Evolutionary conservation across 1,140 invertebrate genomes (phyloP).

Genomic region (Ips typographus): DNA sequence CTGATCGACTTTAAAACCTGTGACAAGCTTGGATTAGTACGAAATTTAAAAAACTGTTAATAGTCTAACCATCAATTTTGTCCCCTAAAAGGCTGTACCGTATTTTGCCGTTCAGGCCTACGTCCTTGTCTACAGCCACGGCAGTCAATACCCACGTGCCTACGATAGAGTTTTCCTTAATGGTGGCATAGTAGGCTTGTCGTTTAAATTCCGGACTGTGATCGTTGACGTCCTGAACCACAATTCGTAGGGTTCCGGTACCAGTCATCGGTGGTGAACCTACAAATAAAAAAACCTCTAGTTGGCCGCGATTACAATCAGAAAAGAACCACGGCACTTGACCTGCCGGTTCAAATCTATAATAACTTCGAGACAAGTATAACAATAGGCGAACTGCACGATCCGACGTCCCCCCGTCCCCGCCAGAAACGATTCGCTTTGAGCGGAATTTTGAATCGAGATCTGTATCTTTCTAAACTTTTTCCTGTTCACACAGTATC

Average conservation of each 20-base stretch:
- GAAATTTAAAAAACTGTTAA: neutral
- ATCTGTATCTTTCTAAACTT: neutral
- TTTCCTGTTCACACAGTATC: neutral
- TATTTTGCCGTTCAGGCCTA: constrained; percentile 81
- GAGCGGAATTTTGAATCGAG: constrained; percentile 2
- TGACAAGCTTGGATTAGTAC: neutral
- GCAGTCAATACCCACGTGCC: constrained; percentile 74
- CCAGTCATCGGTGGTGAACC: constrained; percentile 87
- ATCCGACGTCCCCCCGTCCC: constrained; percentile 38
- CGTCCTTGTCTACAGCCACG: constrained; percentile 76
- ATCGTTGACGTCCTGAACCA: constrained; percentile 93
- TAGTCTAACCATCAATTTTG: constrained; percentile 62
- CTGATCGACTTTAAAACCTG: constrained; percentile 68
- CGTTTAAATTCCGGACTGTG: constrained; percentile 83
- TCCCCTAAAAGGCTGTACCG: constrained; percentile 81
- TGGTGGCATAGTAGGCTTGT: constrained; percentile 72
- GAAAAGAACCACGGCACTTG: constrained; percentile 32
- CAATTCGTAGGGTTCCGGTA: constrained; percentile 80
- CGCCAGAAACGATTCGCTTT: too few species aligned
- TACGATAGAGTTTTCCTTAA: constrained; percentile 74
- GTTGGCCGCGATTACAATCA: neutral
- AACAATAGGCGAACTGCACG: constrained; percentile 42
- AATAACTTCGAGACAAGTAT: constrained; percentile 41
- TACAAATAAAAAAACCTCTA: constrained; percentile 52
- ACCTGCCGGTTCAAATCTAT: constrained; percentile 43